Conservation (phyloP, 2,888 invertebrate species). For the Callimorpha dominula region DNA sequence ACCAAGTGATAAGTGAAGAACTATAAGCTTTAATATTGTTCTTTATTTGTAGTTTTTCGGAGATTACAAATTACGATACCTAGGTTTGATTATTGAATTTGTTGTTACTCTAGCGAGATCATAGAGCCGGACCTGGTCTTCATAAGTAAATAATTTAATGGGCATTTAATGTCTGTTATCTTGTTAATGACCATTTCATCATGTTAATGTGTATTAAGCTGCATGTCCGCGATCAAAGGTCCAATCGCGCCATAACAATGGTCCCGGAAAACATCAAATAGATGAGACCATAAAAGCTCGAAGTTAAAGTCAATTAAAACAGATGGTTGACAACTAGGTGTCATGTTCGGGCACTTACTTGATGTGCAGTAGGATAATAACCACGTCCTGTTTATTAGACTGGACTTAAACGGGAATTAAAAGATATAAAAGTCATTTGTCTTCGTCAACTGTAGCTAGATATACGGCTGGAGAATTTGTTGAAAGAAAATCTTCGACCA, state of each 20-base stretch:
- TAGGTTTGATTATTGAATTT: background rate
- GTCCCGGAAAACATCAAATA: conserved; percentile 70
- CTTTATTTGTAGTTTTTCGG: background rate
- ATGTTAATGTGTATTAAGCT: conserved; percentile 56
- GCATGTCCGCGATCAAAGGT: conserved; percentile 28
- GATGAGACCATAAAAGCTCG: conserved; percentile 77
- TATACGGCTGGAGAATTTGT: conserved; percentile 2
- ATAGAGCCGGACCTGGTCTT: background rate
- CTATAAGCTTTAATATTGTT: background rate
- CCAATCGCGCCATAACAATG: conserved; percentile 55
- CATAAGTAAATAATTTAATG: background rate
- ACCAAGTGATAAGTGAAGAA: no score
- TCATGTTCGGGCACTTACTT: conserved; percentile 59
- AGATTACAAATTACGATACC: background rate
- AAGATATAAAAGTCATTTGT: conserved; percentile 37
- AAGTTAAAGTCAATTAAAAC: conserved; percentile 77
- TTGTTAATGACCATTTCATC: conserved; percentile 52
- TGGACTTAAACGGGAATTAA: conserved; percentile 37
- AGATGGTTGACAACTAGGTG: conserved; percentile 63
- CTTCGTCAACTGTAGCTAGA: conserved; percentile 23
- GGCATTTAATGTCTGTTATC: background rate
- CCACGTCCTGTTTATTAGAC: conserved; percentile 49
- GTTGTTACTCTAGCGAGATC: background rate
- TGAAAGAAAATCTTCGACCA: background rate
- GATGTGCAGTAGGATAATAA: conserved; percentile 61